phyloP scores from a whole-genome alignment of 2,888 invertebrate genomes.

The Tupiocoris notatus region DNA sequence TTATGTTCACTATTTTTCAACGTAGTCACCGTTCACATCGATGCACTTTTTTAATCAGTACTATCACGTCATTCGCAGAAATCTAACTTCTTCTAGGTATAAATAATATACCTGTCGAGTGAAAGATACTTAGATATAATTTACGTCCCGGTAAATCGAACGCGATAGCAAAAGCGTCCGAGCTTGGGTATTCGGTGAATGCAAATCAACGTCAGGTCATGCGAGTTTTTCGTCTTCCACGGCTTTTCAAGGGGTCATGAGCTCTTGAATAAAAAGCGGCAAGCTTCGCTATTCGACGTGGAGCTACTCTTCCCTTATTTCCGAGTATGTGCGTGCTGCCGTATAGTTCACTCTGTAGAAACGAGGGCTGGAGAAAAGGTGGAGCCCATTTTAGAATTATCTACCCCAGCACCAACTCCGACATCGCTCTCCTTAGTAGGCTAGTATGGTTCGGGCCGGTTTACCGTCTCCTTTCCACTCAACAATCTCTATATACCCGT shows the following conservation, averaged over 20 bases:
- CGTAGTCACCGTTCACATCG: too few species aligned
- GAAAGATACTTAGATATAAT: too few species aligned
- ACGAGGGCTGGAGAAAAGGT: constrained; percentile 15
- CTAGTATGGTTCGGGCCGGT: neutral
- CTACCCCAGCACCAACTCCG: constrained; percentile 15
- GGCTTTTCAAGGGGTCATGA: neutral
- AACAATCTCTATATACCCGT: neutral
- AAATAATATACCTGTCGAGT: too few species aligned
- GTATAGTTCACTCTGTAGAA: neutral
- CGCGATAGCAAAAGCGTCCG: too few species aligned
- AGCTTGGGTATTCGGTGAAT: too few species aligned
- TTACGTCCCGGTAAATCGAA: too few species aligned
- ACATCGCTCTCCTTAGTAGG: neutral
- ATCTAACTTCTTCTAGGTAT: too few species aligned
- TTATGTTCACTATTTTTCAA: too few species aligned
- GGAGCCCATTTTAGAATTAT: constrained; percentile 39
- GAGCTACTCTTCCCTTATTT: neutral
- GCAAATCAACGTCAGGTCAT: too few species aligned
- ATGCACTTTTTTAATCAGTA: too few species aligned
- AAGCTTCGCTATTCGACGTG: neutral
- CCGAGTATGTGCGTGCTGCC: neutral
- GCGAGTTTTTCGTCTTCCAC: too few species aligned
- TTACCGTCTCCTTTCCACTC: neutral
- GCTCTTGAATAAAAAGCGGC: neutral
- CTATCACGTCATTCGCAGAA: too few species aligned